These are phyloP conservation scores for Drosophila nigrodunni DNA, from an alignment of 1,140 invertebrate species.

Conservation along the genomic window DNA sequence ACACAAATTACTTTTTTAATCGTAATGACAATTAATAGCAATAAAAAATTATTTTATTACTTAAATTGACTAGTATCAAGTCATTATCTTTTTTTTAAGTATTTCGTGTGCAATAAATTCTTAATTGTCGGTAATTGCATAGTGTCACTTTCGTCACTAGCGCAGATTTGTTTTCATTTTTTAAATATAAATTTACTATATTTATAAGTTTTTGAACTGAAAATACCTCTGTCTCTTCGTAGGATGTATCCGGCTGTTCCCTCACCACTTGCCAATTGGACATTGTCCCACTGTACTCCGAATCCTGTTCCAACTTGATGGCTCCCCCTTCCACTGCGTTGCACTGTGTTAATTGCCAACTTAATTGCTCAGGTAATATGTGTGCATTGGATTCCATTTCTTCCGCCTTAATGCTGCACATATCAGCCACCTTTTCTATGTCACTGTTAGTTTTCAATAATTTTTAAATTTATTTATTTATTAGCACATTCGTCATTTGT, in stretches of 20 bases:
- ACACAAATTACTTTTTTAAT: too few species aligned
- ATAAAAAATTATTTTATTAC: too few species aligned
- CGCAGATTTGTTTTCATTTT: background rate
- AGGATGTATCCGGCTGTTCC: slow-evolving; percentile 11
- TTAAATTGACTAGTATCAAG: too few species aligned
- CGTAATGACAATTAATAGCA: too few species aligned
- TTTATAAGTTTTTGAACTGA: background rate
- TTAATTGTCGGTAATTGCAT: too few species aligned
- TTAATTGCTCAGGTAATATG: background rate
- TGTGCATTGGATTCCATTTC: background rate
- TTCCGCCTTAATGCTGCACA: slow-evolving; percentile 11
- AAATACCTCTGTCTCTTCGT: slow-evolving; percentile 21
- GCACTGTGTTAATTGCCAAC: slow-evolving; percentile 8
- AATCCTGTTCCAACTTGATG: slow-evolving; percentile 8
- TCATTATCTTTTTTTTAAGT: too few species aligned
- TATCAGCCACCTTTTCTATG: background rate
- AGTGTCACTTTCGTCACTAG: too few species aligned
- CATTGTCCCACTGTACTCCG: background rate
- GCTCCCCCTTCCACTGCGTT: background rate
- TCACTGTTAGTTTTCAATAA: background rate
- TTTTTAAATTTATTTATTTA: background rate
- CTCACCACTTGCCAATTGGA: background rate
- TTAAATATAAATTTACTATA: background rate
- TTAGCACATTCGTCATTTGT: background rate
- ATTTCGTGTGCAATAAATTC: too few species aligned